These are phyloP conservation scores for Rhagoletis zephyria DNA, from an alignment of 1,140 invertebrate genomes.

Conservation along the genomic window DNA sequence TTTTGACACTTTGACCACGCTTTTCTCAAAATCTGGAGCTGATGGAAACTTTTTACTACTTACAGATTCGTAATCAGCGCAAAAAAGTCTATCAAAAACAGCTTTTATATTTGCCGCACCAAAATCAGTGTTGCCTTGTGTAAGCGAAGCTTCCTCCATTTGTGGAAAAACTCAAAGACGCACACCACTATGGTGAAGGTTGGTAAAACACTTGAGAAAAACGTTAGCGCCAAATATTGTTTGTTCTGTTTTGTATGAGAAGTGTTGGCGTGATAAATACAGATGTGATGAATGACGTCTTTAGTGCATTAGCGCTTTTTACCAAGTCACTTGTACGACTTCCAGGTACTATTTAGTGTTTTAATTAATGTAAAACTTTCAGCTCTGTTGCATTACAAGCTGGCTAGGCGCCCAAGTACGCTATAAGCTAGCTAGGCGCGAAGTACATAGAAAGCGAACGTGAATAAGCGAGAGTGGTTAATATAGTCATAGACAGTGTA, in stretches of 20 bases:
- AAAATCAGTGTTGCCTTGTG: too few relatives aligned
- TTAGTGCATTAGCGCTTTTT: slow-evolving; percentile 26
- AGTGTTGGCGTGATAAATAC: not conserved
- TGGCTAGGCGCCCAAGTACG: not conserved
- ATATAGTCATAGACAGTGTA: not conserved
- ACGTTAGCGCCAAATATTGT: too few relatives aligned
- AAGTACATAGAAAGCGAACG: slow-evolving; percentile 7
- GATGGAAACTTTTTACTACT: too few relatives aligned
- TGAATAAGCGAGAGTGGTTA: not conserved
- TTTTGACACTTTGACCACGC: too few relatives aligned
- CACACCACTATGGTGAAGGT: too few relatives aligned
- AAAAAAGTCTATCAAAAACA: too few relatives aligned
- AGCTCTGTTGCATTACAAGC: not conserved
- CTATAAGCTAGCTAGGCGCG: not conserved
- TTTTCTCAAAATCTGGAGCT: too few relatives aligned
- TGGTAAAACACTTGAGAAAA: too few relatives aligned
- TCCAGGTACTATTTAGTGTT: not conserved
- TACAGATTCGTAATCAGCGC: too few relatives aligned
- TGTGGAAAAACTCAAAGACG: too few relatives aligned
- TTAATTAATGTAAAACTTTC: slow-evolving; percentile 44
- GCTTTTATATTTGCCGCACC: too few relatives aligned
- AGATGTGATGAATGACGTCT: not conserved
- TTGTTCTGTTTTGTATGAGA: not conserved
- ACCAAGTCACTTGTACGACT: slow-evolving; percentile 7
- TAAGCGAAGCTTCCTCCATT: too few relatives aligned